Base-by-base conservation (phyloP, 2,113 vertebrate genomes). In the Romanogobio albipinnatus region DNA sequence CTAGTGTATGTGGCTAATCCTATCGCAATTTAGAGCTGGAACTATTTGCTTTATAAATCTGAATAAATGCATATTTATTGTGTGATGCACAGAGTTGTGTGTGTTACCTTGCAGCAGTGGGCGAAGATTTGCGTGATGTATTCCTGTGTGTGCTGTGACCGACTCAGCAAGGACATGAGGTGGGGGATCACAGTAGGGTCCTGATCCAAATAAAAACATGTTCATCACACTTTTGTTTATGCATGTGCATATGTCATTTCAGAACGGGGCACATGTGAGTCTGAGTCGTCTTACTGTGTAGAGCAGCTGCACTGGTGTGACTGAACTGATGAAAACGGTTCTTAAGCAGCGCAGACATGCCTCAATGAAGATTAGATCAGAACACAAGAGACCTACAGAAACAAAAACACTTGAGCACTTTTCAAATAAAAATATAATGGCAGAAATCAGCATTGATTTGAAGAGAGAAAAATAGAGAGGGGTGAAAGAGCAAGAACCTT, bases 71-170 rank as follows among this genome's bases (percentile, higher is more conserved):
- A 49, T 49, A 74, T 62, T 47, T 76, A 33, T 6, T 36, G 68
- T 43, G 19, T 29, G 39, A 68, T 77, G 53, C 49, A 36, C 9
- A 3, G 8, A 56, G 49, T 71, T 70, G 53, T 51, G 76, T 84
- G 85, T 76, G 53, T 26, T 68, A 99, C 98, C 96, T 99, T 99
- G 96, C 98, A 99, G 94, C 98, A 99, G 92, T 99, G 97, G 82
- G 98, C 98, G 95, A 99, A 99, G 94, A 99, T 98, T 96, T 99
- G 98, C 84, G 97, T 99, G 92, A 98, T 98, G 93, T 99, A 99
- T 90, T 99, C 98, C 91, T 99, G 97, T 22, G 97, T 98, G 84
- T 96, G 96, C 90, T 95, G 96, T 82, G 97, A 98, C 93, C 94
- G 96, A 93, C 97, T 96, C 86, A 99, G 95, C 88, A 99, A 94